Base-by-base conservation (phyloP, 35 echinoderm and acorn worm genomes). In the Anneissia japonica region DNA sequence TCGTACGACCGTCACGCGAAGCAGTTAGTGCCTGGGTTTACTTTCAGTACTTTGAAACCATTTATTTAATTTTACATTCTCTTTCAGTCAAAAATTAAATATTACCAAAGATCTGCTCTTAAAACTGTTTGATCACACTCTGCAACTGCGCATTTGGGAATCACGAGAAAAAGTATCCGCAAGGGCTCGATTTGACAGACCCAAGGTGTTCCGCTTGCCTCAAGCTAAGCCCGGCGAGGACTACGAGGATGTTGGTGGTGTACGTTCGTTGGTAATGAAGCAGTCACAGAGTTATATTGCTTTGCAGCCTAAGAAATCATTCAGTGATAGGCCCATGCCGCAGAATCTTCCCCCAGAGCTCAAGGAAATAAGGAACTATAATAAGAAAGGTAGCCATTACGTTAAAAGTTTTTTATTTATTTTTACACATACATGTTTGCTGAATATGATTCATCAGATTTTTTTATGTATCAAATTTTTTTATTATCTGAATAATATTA, bases 201-300 rank as follows among this genome's bases (percentile, higher is more conserved):
- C 95, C 31, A 98, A 98, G 56, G 95, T 92, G 33, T 98, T 98
- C 56, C 91, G 95, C 74, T 64, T 97, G 13, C 92, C 95, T 35
- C 95, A 98, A 83, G 81, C 89, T 38, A 93, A 98, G 37, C 89
- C 95, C 31, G 95, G 95, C 74, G 95, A 98, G 80, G 95, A 98
- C 75, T 86, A 41, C 7, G 89, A 94, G 0, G 95, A 98, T 72
- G 90, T 98, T 1, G 95, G 95, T 30, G 95, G 95, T 12, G 95
- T 98, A 32, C 79, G 89, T 13, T 93, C 95, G 1, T 84, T 98
- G 34, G 95, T 98, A 28, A 81, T 98, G 76, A 98, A 98, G 82
- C 95, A 98, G 76, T 98, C 95, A 4, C 79, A 86, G 46, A 98
- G 95, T 82, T 98, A 91, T 79, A 84, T 94, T 78, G 79, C 95